A percentile compares a stretch with the other conserved stretches of the same genome.
These are phyloP conservation scores for Keiferia lycopersicella DNA, from an alignment of 2,888 invertebrate species.

Conservation along the genomic window DNA sequence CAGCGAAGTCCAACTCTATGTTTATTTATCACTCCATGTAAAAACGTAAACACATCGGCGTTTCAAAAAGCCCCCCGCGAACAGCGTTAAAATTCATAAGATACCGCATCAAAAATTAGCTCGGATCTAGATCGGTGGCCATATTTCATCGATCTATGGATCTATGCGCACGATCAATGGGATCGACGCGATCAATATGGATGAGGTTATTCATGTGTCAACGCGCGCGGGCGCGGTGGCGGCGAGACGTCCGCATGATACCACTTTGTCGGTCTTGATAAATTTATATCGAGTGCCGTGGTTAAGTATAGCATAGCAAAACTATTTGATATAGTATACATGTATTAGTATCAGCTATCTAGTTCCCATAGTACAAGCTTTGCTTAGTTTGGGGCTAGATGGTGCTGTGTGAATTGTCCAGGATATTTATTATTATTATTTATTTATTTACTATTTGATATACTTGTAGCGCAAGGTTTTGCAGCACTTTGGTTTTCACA, in stretches of 20 bases:
- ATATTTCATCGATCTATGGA: conserved; percentile 53
- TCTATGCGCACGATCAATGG: conserved; percentile 33
- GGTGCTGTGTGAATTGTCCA: too few relatives aligned
- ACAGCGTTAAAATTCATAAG: conserved; percentile 48
- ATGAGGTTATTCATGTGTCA: conserved; percentile 75
- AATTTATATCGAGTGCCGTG: conserved; percentile 34
- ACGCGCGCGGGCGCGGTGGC: conserved; percentile 39
- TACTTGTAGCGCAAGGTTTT: too few relatives aligned
- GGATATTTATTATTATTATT: too few relatives aligned
- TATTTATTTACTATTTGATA: too few relatives aligned
- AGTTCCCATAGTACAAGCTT: too few relatives aligned
- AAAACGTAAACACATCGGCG: not conserved
- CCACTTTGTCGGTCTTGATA: conserved; percentile 47
- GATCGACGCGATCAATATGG: conserved; percentile 68
- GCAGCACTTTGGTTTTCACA: too few relatives aligned
- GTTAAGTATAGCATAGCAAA: conserved; percentile 14
- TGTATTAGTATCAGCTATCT: too few relatives aligned
- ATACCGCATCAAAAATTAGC: conserved; percentile 45
- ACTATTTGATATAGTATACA: not conserved
- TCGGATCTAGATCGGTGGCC: conserved; percentile 58
- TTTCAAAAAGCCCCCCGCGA: conserved; percentile 16
- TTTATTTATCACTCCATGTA: conserved; percentile 1
- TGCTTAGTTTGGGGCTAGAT: too few relatives aligned
- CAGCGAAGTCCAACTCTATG: not conserved
- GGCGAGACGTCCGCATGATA: conserved; percentile 43